Evolutionary conservation across 2,797 vertebrate genomes (phyloP).

Genomic region (Varecia variegata): DNA sequence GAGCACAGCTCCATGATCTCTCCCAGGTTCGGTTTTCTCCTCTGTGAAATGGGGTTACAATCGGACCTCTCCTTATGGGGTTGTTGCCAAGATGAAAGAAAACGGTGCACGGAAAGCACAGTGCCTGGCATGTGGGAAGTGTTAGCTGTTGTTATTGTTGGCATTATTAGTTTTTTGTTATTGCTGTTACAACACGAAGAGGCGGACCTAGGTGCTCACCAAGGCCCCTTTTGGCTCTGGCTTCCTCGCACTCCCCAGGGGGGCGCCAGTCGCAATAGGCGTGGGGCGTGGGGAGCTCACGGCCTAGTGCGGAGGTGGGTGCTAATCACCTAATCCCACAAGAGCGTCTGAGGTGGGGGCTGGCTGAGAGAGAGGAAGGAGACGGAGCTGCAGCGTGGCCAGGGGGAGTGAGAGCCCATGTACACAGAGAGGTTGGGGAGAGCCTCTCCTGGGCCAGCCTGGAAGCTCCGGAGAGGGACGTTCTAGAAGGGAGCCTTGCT

Average conservation of each 20-base stretch:
- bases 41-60: neutral
- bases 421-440: neutral
- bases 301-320: neutral
- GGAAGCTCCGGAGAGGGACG: neutral
- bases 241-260: neutral
- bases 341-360: neutral
- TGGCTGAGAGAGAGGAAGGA: neutral
- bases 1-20: neutral
- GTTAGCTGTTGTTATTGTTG: neutral
- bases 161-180: constrained; percentile 6
- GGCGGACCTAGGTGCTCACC: neutral
- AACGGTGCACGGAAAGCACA: neutral
- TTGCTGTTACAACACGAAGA: neutral
- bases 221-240: neutral
- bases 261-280: neutral
- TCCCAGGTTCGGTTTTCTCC: neutral
- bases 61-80: neutral
- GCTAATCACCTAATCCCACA: neutral
- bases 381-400: neutral
- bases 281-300: neutral
- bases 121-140: constrained; percentile 4
- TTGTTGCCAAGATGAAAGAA: neutral
- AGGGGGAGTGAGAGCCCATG: neutral
- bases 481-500: neutral
- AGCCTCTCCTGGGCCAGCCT: neutral